Base-by-base conservation (phyloP, 2,113 vertebrate species). In the Cariama cristata region DNA sequence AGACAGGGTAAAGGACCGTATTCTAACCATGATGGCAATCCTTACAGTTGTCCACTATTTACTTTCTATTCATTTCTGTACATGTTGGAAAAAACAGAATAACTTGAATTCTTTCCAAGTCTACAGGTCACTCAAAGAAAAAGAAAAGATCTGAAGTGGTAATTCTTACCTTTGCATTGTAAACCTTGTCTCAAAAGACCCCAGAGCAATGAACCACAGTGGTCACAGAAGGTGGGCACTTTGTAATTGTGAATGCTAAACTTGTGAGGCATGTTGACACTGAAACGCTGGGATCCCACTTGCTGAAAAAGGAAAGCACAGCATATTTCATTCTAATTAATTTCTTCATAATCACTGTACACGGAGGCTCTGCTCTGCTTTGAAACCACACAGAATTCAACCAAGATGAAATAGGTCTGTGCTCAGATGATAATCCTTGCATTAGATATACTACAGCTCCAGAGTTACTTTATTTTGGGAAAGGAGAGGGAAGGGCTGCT, bases 191-290 rank as follows among this genome's bases (percentile, higher is more conserved):
- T 98, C 98, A 99, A 98, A 95, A 99, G 99, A 89, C 99, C 99
- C 99, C 99, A 99, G 96, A 99, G 99, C 97, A 99, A 98, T 23
- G 99, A 99, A 95, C 99, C 99, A 82, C 99, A 99, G 98, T 99
- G 99, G 98, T 99, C 99, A 86, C 99, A 99, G 98, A 99, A 99
- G 63, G 99, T 99, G 93, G 99, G 99, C 62, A 99, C 99, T 98
- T 99, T 99, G 98, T 99, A 99, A 99, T 99, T 99, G 98, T 99
- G 99, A 98, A 99, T 99, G 91, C 99, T 99, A 95, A 99, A 99
- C 98, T 99, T 99, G 97, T 99, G 99, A 95, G 99, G 99, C 99
- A 99, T 99, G 98, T 99, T 99, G 97, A 99, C 99, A 85, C 99
- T 99, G 98, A 99, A 99, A 86, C 99, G 98, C 97, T 99, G 99